A percentile compares a stretch with the other conserved stretches of the same genome.
Evolutionary conservation across 2,797 vertebrate genomes (phyloP).

Genomic region (Mormyrops attenuatus): DNA sequence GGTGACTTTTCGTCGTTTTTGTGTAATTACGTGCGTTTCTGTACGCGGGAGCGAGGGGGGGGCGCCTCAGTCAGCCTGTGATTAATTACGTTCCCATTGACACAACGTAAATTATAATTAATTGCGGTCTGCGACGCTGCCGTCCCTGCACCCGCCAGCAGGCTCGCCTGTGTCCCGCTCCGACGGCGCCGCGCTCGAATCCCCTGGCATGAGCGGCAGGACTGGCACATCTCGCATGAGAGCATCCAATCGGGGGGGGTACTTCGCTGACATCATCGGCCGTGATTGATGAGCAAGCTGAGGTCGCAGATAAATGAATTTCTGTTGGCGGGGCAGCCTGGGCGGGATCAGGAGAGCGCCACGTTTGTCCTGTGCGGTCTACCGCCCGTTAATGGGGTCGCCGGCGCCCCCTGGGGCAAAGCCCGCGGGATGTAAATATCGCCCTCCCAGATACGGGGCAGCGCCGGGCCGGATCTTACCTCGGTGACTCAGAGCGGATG

Average conservation of each 20-base stretch:
- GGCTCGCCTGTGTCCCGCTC: not conserved
- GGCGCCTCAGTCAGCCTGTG: not conserved
- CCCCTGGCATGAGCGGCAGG: not conserved
- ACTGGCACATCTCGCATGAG: not conserved
- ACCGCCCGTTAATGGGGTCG: not conserved
- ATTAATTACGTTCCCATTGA: not conserved
- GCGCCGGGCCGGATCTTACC: not conserved
- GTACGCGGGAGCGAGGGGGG: not conserved
- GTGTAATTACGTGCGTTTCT: not conserved
- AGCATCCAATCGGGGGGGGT: not conserved
- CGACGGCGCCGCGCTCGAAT: not conserved
- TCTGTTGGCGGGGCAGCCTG: not conserved
- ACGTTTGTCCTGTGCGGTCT: not conserved
- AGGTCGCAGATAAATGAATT: not conserved
- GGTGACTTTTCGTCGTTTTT: not conserved
- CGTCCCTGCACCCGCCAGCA: not conserved
- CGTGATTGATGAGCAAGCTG: not conserved
- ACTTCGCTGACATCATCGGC: not conserved
- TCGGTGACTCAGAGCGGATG: not conserved
- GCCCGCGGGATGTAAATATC: not conserved
- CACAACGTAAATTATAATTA: slow-evolving; percentile 9
- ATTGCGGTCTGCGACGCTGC: not conserved
- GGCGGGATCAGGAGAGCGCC: not conserved
- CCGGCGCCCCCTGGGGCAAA: too few relatives aligned
- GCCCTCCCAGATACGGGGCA: not conserved